phyloP scores from a whole-genome alignment of 1,140 invertebrate genomes.

The Papilio machaon region DNA sequence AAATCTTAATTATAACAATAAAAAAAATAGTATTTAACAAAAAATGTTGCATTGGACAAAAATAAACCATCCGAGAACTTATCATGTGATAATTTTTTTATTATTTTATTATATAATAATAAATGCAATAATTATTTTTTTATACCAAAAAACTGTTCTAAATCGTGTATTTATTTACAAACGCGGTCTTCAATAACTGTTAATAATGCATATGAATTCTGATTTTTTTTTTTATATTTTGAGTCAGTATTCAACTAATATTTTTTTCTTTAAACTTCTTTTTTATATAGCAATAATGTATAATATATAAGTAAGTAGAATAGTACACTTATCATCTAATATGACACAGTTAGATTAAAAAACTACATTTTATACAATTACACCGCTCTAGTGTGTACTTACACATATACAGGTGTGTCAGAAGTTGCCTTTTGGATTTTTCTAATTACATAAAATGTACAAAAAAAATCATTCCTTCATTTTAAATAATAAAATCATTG shows the following conservation, averaged over 20 bases:
- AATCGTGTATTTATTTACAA: constrained; percentile 77
- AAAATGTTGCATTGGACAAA: constrained; percentile 61
- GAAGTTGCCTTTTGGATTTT: constrained; percentile 47
- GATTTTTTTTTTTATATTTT: constrained; percentile 39
- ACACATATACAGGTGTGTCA: constrained; percentile 74
- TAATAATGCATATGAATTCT: constrained; percentile 28
- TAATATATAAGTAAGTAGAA: constrained; percentile 76
- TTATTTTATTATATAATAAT: constrained; percentile 60
- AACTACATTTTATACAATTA: constrained; percentile 76
- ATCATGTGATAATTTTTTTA: constrained; percentile 65
- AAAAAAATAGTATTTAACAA: constrained; percentile 75
- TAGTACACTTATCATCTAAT: constrained; percentile 78
- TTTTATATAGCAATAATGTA: constrained; percentile 77
- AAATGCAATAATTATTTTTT: constrained; percentile 74
- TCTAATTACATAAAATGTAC: constrained; percentile 6
- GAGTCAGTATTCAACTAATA: constrained; percentile 76
- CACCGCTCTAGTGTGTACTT: constrained; percentile 68
- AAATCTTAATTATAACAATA: constrained; percentile 81
- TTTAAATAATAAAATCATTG: constrained; percentile 13
- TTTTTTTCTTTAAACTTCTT: constrained; percentile 75
- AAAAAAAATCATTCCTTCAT: constrained; percentile 18
- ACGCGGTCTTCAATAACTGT: constrained; percentile 17
- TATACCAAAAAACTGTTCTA: constrained; percentile 66
- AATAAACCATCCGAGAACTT: constrained; percentile 78
- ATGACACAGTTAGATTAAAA: constrained; percentile 79